Percentiles rank a stretch among this genome's conserved stretches.
phyloP scores from a whole-genome alignment of 2,113 vertebrate genomes.

The Maccullochella peelii region DNA sequence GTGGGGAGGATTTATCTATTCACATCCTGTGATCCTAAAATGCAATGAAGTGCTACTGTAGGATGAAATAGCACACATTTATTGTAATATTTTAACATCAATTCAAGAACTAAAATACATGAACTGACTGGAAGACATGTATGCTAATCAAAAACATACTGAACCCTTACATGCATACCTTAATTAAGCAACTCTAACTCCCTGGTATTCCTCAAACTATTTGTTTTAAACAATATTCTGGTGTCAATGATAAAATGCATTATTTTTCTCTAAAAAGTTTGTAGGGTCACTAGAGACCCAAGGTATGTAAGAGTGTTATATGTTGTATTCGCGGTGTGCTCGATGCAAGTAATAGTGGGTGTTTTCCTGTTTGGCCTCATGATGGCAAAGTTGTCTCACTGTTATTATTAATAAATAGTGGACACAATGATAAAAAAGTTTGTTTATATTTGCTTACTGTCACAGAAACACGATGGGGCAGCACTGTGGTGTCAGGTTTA shows the following conservation, averaged over 20 bases:
- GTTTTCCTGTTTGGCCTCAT: background rate
- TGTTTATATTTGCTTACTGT: background rate
- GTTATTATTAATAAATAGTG: background rate
- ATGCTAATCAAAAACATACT: slow-evolving; percentile 3
- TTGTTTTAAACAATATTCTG: background rate
- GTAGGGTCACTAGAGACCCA: background rate
- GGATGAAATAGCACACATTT: slow-evolving; percentile 22
- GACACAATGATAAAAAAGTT: background rate
- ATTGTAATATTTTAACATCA: slow-evolving; percentile 16
- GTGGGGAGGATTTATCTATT: slow-evolving; percentile 43
- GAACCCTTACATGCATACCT: background rate
- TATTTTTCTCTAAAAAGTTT: background rate
- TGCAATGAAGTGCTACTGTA: slow-evolving; percentile 19
- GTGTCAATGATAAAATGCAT: background rate
- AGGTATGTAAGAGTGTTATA: background rate
- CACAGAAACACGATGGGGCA: background rate
- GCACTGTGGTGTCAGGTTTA: background rate
- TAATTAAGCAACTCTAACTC: background rate
- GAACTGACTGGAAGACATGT: slow-evolving; percentile 7
- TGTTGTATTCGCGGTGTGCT: background rate
- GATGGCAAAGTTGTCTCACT: background rate
- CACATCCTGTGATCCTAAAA: slow-evolving; percentile 49
- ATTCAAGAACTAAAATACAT: slow-evolving; percentile 15
- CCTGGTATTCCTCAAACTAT: background rate
- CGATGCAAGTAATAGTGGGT: background rate